Evolutionary conservation across 2,797 vertebrate genomes (phyloP).

Genomic region (Manis pentadactyla): DNA sequence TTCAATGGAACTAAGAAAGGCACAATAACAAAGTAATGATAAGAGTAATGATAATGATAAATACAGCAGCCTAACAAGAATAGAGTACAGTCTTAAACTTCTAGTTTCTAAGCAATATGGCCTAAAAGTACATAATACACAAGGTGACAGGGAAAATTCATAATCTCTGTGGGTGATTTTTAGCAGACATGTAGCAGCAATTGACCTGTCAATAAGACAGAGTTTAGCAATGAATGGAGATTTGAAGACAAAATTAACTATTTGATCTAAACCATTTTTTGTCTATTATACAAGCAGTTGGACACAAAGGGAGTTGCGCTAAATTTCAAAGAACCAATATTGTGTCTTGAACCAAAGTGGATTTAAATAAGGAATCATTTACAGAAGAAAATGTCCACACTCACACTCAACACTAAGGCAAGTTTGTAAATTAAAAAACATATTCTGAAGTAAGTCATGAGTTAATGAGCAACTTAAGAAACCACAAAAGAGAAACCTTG

Average conservation of each 20-base stretch:
- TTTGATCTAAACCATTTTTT: not conserved
- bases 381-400: not conserved
- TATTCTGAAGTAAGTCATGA: not conserved
- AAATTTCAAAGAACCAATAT: not conserved
- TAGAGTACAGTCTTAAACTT: not conserved
- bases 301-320: not conserved
- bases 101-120: not conserved
- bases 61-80: not conserved
- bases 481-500: not conserved
- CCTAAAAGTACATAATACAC: not conserved
- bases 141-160: not conserved
- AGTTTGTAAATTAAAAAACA: conserved; percentile 3
- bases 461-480: not conserved
- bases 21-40: not conserved
- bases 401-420: not conserved
- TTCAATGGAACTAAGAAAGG: not conserved
- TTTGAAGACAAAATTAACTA: not conserved
- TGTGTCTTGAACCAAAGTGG: not conserved
- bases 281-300: not conserved
- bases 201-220: not conserved
- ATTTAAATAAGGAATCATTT: not conserved
- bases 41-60: not conserved
- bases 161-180: not conserved
- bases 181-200: not conserved
- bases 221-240: not conserved